phyloP scores from a whole-genome alignment of 1,140 invertebrate genomes.

The Argopecten irradians region DNA sequence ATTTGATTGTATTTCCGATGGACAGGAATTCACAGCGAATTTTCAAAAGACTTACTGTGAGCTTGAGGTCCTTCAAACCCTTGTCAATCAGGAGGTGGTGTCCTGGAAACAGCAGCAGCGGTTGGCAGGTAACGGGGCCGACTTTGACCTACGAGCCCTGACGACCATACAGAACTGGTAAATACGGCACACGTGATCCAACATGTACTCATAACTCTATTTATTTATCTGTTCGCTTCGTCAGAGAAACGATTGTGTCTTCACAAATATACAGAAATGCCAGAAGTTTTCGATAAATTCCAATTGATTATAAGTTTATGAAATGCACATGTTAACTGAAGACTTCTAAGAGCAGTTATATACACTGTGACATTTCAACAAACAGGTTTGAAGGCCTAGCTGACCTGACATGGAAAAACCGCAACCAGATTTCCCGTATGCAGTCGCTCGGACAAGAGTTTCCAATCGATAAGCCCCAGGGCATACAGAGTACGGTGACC shows the following conservation, averaged over 20 bases:
- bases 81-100: background rate
- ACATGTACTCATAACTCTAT: too few relatives aligned
- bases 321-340: too few relatives aligned
- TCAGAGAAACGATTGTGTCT: too few relatives aligned
- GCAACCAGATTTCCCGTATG: background rate
- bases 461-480: background rate
- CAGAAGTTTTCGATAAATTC: too few relatives aligned
- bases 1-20: background rate
- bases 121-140: background rate
- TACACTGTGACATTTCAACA: too few relatives aligned
- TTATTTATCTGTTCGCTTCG: too few relatives aligned
- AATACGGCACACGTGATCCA: too few relatives aligned
- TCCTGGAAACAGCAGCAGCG: background rate
- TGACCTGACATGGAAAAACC: background rate
- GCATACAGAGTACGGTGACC: background rate
- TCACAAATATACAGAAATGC: too few relatives aligned
- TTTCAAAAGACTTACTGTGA: background rate
- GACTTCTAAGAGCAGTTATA: too few relatives aligned
- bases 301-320: too few relatives aligned
- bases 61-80: background rate
- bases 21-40: background rate
- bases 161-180: background rate
- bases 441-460: background rate
- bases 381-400: background rate
- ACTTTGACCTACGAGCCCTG: background rate